Percentiles rank a stretch among this genome's conserved stretches.
phyloP scores from a whole-genome alignment of 2,113 vertebrate genomes.

The Ovis aries region ARS-UI_Ramb_v3.0 NC_056056.1:220668001-220668500 shows the following conservation, averaged over 20 bases:
- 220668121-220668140: background rate
- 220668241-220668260: background rate
- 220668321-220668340: conserved; percentile 58
- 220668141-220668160: accelerated
- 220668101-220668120: background rate
- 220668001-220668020: background rate
- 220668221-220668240: background rate
- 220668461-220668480: accelerated
- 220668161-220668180: background rate
- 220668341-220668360: conserved; percentile 52
- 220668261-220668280: background rate
- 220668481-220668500: background rate
- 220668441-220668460: accelerated
- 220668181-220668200: background rate
- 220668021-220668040: background rate
- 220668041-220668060: background rate
- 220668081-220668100: accelerated
- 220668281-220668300: accelerated
- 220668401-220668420: accelerated
- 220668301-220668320: conserved; percentile 25
- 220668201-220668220: background rate
- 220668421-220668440: accelerated
- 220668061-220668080: background rate
- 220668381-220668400: conserved; percentile 15
- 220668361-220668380: conserved; percentile 35